Evolutionary conservation across 2,113 vertebrate species (phyloP), one percentile per base, ranked within the genome.

Genomic region (Nettapus auritus): DNA sequence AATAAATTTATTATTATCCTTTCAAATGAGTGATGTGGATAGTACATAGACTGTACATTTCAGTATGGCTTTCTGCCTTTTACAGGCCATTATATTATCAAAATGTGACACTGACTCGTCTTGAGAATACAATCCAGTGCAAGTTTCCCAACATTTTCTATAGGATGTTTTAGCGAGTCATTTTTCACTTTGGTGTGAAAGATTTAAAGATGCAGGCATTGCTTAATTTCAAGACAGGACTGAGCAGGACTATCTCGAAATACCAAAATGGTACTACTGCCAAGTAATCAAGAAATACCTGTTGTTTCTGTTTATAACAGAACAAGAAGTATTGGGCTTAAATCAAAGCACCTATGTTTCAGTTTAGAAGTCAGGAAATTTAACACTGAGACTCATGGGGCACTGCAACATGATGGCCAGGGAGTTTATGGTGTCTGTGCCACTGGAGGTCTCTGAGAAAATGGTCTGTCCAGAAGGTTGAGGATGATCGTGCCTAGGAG

Each of bases 321-420:
- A 87, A n/a, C 7, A 78, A 66, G 60, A 84, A 84, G 50, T 74
- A 60, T 2, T 68, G 60, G 44, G 66, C 69, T 82, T 82, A 70
- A 86, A 73, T 3, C 26, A 25, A 69, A 82, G 33, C 36, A 66
- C 44, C 55, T 69, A 3, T 60, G 13, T 34, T 74, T 64, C 56
- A 62, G 36, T 57, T 79, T 36, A 71, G 23, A 63, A 23, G 26
- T 60, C 1, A 9, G 44, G 21, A 73, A 80, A 87, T 83, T 55
- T 68, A 77, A 33, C 18, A 26, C 46, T 20, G 38, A 55, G 22
- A 9, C 21, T 26, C 0, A 0, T 77, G 48, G 73, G 48, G n/a
- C 22, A 46, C 19, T 33, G 17, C 67, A 59, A 21, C 38, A 4
- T 11, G n/a, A 34, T 82, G 56, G 48, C 42, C 67, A 29, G 50